Evolutionary conservation across 2,113 vertebrate species (phyloP).

Genomic region (Cnemophilus loriae): DNA sequence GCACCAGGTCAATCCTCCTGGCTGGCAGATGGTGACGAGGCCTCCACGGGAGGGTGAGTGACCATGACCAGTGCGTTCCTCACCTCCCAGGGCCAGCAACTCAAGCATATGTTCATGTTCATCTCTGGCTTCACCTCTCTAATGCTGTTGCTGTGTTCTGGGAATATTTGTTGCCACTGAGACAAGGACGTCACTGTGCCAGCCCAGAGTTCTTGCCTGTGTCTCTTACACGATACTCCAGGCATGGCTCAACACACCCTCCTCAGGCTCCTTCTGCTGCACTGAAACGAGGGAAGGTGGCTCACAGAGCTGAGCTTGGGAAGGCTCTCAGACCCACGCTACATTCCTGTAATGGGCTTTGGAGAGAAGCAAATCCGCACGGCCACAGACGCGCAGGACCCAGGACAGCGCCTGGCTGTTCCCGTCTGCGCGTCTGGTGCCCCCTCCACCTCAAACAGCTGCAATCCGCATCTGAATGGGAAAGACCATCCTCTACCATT

Average conservation of each 20-base stretch:
- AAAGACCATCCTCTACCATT: neutral
- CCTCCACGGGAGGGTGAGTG: neutral
- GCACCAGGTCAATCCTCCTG: neutral
- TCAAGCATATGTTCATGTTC: neutral
- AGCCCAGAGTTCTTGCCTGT: neutral
- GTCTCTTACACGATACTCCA: neutral
- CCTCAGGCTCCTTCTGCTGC: neutral
- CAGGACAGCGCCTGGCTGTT: neutral
- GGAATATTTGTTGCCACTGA: neutral
- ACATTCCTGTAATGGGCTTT: neutral
- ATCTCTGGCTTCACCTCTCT: neutral
- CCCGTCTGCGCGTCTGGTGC: neutral
- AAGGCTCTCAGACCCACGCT: neutral
- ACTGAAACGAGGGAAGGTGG: neutral
- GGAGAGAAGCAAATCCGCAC: neutral
- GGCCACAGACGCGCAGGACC: neutral
- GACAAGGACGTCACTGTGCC: neutral
- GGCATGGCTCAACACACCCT: neutral
- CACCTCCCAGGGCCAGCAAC: neutral
- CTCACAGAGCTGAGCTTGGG: neutral
- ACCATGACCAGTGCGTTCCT: neutral
- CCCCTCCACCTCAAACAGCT: neutral
- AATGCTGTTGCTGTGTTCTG: neutral
- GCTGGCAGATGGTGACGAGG: neutral
- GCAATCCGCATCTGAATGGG: neutral